These are phyloP conservation scores for Reticulitermes lucifugus DNA, from an alignment of 2,888 invertebrate species.

Conservation along the genomic window DNA sequence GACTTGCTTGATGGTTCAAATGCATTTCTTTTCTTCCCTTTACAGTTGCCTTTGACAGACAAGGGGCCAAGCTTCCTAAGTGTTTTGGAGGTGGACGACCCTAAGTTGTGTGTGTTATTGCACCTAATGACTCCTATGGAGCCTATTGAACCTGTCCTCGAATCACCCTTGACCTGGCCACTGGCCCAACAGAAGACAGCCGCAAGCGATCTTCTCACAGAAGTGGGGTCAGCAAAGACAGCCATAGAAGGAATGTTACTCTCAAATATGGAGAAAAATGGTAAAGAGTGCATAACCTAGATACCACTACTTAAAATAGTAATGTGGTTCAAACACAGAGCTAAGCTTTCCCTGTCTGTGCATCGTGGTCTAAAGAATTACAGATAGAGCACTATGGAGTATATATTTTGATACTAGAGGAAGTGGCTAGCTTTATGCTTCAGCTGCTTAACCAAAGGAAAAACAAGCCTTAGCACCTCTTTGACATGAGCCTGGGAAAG, in stretches of 20 bases:
- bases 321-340: too few species aligned
- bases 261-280: constrained; percentile 88
- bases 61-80: constrained; percentile 72
- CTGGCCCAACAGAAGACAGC: constrained; percentile 81
- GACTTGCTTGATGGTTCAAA: not conserved
- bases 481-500: too few species aligned
- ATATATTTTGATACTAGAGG: too few species aligned
- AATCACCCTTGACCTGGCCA: constrained; percentile 86
- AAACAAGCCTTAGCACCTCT: too few species aligned
- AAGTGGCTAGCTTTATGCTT: too few species aligned
- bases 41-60: constrained; percentile 73
- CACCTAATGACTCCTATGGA: constrained; percentile 92
- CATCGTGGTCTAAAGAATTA: too few species aligned
- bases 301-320: too few species aligned
- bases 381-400: too few species aligned
- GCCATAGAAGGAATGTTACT: constrained; percentile 87
- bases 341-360: too few species aligned
- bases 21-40: constrained; percentile 59
- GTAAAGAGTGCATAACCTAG: constrained; percentile 61
- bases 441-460: too few species aligned
- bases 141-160: constrained; percentile 85
- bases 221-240: constrained; percentile 78
- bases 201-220: constrained; percentile 81
- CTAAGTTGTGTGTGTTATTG: constrained; percentile 87
- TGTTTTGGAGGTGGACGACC: constrained; percentile 87